Evolutionary conservation across 2,797 vertebrate genomes (phyloP).

Genomic region (Sebastes aleutianus): DNA sequence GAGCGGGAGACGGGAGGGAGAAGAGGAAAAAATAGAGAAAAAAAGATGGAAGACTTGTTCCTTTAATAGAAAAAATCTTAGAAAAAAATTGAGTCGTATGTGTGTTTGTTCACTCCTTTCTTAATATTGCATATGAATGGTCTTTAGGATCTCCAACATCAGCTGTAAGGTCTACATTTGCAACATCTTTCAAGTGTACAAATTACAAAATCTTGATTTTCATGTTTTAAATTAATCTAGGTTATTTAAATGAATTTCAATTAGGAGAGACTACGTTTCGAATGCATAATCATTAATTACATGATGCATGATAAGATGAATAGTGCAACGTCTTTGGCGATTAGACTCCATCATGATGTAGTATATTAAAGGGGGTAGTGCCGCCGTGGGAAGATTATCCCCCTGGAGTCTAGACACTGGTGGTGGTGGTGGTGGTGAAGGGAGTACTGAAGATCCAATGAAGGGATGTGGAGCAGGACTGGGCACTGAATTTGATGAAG

Average conservation of each 20-base stretch:
- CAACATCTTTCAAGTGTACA: neutral
- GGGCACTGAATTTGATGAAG: too few relatives aligned
- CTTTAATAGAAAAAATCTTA: neutral
- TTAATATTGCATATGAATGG: neutral
- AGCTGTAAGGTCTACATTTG: neutral
- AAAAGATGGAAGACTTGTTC: neutral
- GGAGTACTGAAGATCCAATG: too few relatives aligned
- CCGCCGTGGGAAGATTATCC: too few relatives aligned
- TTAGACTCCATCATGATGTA: too few relatives aligned
- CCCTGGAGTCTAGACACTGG: too few relatives aligned
- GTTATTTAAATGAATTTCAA: neutral
- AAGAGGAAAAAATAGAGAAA: neutral
- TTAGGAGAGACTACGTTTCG: too few relatives aligned
- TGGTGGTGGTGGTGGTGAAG: too few relatives aligned
- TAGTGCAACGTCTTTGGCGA: too few relatives aligned
- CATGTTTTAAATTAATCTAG: neutral
- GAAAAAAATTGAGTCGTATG: neutral
- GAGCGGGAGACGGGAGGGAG: neutral
- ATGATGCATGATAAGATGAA: too few relatives aligned
- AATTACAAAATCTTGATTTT: neutral
- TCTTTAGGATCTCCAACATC: neutral
- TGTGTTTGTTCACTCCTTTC: neutral
- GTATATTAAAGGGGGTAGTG: too few relatives aligned
- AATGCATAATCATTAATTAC: too few relatives aligned
- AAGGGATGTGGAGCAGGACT: too few relatives aligned